Evolutionary conservation across 2,797 vertebrate species (phyloP).

Genomic region (Gallinago stenura): DNA sequence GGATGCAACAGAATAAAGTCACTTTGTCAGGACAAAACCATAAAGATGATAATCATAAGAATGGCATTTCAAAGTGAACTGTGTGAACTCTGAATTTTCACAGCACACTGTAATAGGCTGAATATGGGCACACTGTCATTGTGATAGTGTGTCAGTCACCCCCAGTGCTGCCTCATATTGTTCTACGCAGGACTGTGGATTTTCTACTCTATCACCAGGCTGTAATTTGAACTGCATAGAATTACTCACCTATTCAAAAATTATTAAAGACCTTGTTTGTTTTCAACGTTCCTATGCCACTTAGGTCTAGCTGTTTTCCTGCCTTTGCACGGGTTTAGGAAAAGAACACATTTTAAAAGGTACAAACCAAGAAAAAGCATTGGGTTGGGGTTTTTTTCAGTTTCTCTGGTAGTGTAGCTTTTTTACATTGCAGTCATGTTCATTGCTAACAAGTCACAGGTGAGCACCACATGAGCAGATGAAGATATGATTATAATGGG

Average conservation of each 20-base stretch:
- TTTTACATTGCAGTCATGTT: slow-evolving; percentile 79
- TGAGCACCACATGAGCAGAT: slow-evolving; percentile 78
- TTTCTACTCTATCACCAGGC: background rate
- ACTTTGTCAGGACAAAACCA: slow-evolving; percentile 64
- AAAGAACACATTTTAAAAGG: background rate
- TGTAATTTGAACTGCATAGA: slow-evolving; percentile 7
- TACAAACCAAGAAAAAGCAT: background rate
- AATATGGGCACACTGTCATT: background rate
- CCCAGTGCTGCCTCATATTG: background rate
- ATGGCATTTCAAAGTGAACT: slow-evolving; percentile 19
- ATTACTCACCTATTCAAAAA: slow-evolving; percentile 6
- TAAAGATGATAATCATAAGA: slow-evolving; percentile 24
- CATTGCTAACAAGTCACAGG: slow-evolving; percentile 81
- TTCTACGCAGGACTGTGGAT: background rate
- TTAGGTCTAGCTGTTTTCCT: background rate
- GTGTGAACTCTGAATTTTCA: slow-evolving; percentile 35
- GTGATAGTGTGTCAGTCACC: background rate
- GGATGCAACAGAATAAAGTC: slow-evolving; percentile 42
- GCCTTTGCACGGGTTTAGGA: background rate
- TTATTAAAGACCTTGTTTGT: background rate
- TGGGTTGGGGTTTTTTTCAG: background rate
- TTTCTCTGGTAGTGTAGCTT: slow-evolving; percentile 49
- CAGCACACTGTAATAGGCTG: background rate
- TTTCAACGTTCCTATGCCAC: background rate
- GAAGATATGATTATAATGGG: slow-evolving; percentile 83